A percentile compares a stretch with the other conserved stretches of the same genome.
phyloP scores from a whole-genome alignment of 2,797 vertebrate species.

The Molothrus ater region DNA sequence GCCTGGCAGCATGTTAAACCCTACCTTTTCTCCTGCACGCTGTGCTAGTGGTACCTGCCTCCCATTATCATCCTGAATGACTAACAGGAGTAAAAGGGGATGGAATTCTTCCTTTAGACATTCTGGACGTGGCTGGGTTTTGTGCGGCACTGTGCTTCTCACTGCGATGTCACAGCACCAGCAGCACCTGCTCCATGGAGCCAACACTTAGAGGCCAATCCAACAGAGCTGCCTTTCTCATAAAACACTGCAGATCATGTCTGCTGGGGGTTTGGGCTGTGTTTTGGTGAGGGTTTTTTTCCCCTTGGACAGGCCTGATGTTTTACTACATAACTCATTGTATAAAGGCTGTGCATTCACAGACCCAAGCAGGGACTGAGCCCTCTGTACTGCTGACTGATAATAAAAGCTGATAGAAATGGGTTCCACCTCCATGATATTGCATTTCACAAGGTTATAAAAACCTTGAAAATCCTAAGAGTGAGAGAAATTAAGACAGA shows the following conservation, averaged over 20 bases:
- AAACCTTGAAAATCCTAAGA: neutral
- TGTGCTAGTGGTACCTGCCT: neutral
- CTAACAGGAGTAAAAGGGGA: conserved; percentile 16
- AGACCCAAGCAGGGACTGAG: neutral
- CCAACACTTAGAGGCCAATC: neutral
- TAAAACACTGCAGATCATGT: neutral
- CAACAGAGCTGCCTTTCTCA: neutral
- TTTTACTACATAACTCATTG: neutral
- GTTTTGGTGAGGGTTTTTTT: neutral
- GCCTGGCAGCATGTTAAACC: conserved; percentile 8
- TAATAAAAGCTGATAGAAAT: neutral
- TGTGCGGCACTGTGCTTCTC: accelerated
- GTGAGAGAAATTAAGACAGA: neutral
- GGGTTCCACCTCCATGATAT: no score
- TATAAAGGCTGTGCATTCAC: neutral
- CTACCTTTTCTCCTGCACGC: conserved; percentile 16
- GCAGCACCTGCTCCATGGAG: neutral
- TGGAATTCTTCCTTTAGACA: neutral
- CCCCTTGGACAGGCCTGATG: neutral
- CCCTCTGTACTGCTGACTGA: neutral
- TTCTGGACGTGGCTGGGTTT: neutral
- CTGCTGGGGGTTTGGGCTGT: accelerated
- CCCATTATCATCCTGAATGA: neutral
- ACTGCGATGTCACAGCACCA: accelerated
- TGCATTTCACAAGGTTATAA: neutral